phyloP scores from a whole-genome alignment of 1,140 invertebrate species.

The Meloidogyne hapla region DNA sequence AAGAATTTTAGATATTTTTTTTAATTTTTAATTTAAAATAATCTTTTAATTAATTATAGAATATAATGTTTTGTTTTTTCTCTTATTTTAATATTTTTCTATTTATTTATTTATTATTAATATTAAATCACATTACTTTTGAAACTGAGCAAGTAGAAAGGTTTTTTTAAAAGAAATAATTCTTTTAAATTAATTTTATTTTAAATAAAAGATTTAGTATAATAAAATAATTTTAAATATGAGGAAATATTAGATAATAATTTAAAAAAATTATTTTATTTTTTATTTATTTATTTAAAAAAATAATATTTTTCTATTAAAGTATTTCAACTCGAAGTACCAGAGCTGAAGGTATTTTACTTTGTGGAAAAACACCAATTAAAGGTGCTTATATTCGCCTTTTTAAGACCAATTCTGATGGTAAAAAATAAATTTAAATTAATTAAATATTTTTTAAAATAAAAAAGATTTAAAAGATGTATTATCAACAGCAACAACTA shows the following conservation, averaged over 20 bases:
- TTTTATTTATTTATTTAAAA: too few species aligned
- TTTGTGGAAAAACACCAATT: slow-evolving; percentile 27
- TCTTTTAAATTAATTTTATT: too few species aligned
- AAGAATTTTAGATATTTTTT: too few species aligned
- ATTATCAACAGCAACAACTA: slow-evolving; percentile 33
- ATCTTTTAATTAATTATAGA: too few species aligned
- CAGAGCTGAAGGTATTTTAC: slow-evolving; percentile 31
- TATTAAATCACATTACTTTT: not conserved
- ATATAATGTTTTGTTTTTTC: not conserved
- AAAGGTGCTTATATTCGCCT: slow-evolving; percentile 34
- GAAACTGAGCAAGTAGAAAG: not conserved
- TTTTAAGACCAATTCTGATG: slow-evolving; percentile 36
- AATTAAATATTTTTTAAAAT: not conserved
- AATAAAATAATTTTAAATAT: too few species aligned
- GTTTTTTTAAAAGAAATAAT: not conserved
- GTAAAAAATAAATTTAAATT: slow-evolving; percentile 11
- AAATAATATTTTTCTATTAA: not conserved
- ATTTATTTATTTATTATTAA: not conserved
- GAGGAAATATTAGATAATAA: too few species aligned
- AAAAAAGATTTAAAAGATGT: slow-evolving; percentile 31
- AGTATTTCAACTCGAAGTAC: slow-evolving; percentile 34
- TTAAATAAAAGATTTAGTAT: too few species aligned
- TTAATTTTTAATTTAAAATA: too few species aligned
- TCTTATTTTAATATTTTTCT: not conserved
- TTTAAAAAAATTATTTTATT: too few species aligned